These are phyloP conservation scores for Lutjanus campechanus DNA, from an alignment of 2,797 vertebrate genomes.

Conservation along the genomic window DNA sequence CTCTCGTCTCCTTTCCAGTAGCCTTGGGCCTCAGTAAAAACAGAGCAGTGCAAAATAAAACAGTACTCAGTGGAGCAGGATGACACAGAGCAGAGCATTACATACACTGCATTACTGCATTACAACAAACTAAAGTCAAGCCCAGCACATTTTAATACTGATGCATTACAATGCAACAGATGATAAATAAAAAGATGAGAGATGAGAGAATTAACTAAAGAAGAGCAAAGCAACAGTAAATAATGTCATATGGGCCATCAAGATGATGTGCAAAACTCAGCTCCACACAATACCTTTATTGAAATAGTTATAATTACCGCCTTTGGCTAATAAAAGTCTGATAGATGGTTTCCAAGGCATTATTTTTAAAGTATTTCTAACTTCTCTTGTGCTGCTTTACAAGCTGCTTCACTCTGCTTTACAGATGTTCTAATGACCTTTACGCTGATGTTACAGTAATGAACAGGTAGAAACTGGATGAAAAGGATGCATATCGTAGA, in stretches of 20 bases:
- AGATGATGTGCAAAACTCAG: not conserved
- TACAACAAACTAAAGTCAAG: slow-evolving; percentile 2
- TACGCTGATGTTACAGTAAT: too few species aligned
- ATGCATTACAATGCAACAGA: not conserved
- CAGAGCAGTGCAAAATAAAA: slow-evolving; percentile 47
- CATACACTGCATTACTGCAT: not conserved
- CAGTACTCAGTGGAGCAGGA: slow-evolving; percentile 8
- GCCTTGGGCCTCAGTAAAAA: slow-evolving; percentile 42
- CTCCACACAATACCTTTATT: not conserved
- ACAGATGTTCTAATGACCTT: too few species aligned
- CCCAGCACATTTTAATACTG: not conserved
- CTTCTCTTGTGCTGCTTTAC: not conserved
- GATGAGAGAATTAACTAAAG: not conserved
- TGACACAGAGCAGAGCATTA: slow-evolving; percentile 26
- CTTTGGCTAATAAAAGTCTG: not conserved
- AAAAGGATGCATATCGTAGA: too few species aligned
- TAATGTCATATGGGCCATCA: not conserved
- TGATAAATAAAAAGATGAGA: not conserved
- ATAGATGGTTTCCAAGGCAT: not conserved
- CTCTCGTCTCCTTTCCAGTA: slow-evolving; percentile 51
- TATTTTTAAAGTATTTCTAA: not conserved
- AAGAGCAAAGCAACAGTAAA: not conserved
- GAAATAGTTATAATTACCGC: not conserved
- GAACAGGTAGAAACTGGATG: too few species aligned
- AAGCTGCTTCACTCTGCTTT: not conserved